Conservation (phyloP, 2,797 vertebrate genomes). For the Limnodromus scolopaceus region DNA sequence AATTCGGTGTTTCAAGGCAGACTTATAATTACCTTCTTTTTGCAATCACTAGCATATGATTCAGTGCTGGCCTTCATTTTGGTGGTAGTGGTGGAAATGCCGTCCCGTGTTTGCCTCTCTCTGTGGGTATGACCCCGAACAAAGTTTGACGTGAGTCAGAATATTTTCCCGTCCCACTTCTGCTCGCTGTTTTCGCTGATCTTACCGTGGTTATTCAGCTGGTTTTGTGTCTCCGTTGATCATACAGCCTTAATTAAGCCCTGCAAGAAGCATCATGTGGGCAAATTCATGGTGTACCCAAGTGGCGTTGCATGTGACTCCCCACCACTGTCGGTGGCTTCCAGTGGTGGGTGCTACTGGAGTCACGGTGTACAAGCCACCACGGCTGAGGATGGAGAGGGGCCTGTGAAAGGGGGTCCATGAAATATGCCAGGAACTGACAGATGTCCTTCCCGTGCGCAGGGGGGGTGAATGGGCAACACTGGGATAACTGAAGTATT, state of each 20-base stretch:
- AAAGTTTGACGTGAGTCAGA: neutral
- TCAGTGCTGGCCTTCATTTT: neutral
- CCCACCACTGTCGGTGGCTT: fast-evolving
- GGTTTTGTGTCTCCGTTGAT: neutral
- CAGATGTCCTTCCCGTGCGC: fast-evolving
- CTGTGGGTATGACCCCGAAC: neutral
- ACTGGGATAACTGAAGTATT: neutral
- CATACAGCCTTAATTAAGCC: neutral
- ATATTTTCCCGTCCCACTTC: neutral
- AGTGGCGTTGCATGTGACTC: neutral
- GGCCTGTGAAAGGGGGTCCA: neutral
- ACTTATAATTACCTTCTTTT: neutral
- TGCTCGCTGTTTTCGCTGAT: fast-evolving
- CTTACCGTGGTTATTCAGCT: neutral
- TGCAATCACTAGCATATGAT: neutral
- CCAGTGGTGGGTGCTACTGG: fast-evolving
- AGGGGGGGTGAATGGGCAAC: neutral
- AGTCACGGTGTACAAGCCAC: fast-evolving
- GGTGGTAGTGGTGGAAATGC: neutral
- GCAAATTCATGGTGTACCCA: neutral
- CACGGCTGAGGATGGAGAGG: fast-evolving
- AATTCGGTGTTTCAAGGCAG: neutral
- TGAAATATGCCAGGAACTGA: neutral
- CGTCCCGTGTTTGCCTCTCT: fast-evolving
- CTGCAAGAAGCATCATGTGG: neutral